These are phyloP conservation scores for Amphipoea lucens DNA, from an alignment of 2,888 invertebrate species.

Conservation along the genomic window DNA sequence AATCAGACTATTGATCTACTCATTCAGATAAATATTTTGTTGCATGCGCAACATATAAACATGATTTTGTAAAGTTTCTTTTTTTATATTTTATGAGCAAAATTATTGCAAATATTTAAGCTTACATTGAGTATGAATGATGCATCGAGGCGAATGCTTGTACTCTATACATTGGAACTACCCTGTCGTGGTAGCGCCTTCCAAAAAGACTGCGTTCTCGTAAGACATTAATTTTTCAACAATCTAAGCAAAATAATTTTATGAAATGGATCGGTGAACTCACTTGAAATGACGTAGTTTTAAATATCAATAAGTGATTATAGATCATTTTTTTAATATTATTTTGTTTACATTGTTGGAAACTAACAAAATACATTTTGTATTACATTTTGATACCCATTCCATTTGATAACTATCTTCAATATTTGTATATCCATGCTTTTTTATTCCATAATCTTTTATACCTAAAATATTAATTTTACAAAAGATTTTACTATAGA, in stretches of 20 bases:
- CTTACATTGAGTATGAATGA: neutral
- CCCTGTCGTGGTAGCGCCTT: constrained; percentile 64
- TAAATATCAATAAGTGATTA: neutral
- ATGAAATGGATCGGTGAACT: neutral
- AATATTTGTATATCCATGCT: constrained; percentile 37
- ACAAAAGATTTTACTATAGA: neutral
- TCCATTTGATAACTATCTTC: constrained; percentile 24
- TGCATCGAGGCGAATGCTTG: neutral
- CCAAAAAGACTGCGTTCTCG: constrained; percentile 53
- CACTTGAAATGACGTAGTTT: neutral
- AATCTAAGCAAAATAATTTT: constrained; percentile 9
- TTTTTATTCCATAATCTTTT: constrained; percentile 33
- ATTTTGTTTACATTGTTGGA: neutral
- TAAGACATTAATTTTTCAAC: constrained; percentile 20
- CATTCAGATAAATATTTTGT: neutral
- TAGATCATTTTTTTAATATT: neutral
- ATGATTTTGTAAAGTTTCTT: neutral
- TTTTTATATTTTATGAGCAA: neutral
- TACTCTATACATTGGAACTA: constrained; percentile 20
- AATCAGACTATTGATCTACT: too few species aligned
- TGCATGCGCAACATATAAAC: too few species aligned
- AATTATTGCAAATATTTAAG: constrained; percentile 4
- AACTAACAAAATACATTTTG: constrained; percentile 28
- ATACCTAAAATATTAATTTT: constrained; percentile 14
- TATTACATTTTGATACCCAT: constrained; percentile 38